Percentiles rank a stretch among this genome's conserved stretches.
These are phyloP conservation scores for Drosophila navojoa DNA, from an alignment of 1,140 invertebrate genomes.

Conservation along the genomic window DNA sequence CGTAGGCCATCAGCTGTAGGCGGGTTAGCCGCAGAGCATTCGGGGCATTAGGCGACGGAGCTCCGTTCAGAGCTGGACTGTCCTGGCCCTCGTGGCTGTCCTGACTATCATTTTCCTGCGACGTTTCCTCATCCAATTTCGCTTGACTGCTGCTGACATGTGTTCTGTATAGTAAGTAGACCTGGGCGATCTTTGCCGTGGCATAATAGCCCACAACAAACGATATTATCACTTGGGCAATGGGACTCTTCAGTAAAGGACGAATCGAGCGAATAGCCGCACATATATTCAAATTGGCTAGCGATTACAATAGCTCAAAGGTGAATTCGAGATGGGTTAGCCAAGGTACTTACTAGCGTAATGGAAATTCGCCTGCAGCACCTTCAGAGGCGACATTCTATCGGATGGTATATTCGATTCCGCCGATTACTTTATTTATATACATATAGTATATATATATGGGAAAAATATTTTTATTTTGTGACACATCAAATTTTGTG, in stretches of 20 bases:
- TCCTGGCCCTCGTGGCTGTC: not conserved
- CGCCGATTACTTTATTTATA: constrained; percentile 1
- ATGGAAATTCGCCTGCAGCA: constrained; percentile 5
- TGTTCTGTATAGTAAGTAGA: not conserved
- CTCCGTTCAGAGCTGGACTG: too few species aligned
- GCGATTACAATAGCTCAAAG: not conserved
- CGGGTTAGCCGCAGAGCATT: constrained; percentile 25
- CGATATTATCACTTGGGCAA: constrained; percentile 44
- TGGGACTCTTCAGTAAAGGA: constrained; percentile 39
- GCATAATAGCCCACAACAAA: constrained; percentile 56
- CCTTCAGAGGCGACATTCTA: constrained; percentile 1
- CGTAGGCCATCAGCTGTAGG: constrained; percentile 36
- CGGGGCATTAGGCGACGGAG: not conserved
- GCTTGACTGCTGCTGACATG: not conserved
- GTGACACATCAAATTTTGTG: constrained; percentile 31
- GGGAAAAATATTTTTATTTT: not conserved
- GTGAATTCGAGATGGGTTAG: not conserved
- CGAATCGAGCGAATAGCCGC: constrained; percentile 11
- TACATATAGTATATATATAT: constrained; percentile 6
- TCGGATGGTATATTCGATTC: not conserved
- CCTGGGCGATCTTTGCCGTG: constrained; percentile 36
- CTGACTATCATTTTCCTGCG: not conserved
- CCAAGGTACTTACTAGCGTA: constrained; percentile 27
- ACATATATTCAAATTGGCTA: constrained; percentile 20
- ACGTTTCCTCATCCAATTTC: not conserved